Base-by-base conservation (phyloP, 2,113 vertebrate genomes). In the Oriolus oriolus region DNA sequence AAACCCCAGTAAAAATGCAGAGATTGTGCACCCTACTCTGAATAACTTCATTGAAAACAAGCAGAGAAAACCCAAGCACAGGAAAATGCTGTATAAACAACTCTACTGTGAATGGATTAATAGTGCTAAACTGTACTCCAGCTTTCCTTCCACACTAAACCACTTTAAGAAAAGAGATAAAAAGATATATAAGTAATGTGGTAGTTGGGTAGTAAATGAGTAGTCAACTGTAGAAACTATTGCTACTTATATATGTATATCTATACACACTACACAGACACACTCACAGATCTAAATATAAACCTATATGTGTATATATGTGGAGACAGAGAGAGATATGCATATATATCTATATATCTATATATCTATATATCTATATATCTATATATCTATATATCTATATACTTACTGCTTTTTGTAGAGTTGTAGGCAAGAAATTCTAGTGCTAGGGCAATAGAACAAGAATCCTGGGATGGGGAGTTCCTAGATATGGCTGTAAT, bases 131-230 rank as follows among this genome's bases (percentile, higher is more conserved):
- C 21, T 50, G 24, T 11, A 65, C 16, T 47, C 14, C 37, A 47
- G 5, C 8, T 81, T 74, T 86, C 23, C 31, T 90, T 74, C 42
- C 35, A 66, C 27, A 92, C 0, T 8, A 75, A 81, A 45, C 2
- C 5, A 13, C 50, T 65, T 65, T 11, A 70, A n/a, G 5, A 30
- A 49, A 57, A 45, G 17, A 15, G 7, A 45, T n/a, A 66, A 75
- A 60, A 66, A 45, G 31, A 74, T 20, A 39, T 3, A 9, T n/a
- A 26, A 3, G 1, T 59, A 45, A 42, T 3, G 0, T n/a, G 3
- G 33, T 75, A 39, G 5, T 13, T 57, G 5, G 4, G 16, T 59
- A 41, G 6, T 70, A 83, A 85, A 30, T 42, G 9, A 78, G 27
- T 9, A 49, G 31, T 60, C 18, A 44, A 8, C 6, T 57, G 10